Conservation (phyloP, 2,797 vertebrate species). For the Euthynnus affinis region DNA sequence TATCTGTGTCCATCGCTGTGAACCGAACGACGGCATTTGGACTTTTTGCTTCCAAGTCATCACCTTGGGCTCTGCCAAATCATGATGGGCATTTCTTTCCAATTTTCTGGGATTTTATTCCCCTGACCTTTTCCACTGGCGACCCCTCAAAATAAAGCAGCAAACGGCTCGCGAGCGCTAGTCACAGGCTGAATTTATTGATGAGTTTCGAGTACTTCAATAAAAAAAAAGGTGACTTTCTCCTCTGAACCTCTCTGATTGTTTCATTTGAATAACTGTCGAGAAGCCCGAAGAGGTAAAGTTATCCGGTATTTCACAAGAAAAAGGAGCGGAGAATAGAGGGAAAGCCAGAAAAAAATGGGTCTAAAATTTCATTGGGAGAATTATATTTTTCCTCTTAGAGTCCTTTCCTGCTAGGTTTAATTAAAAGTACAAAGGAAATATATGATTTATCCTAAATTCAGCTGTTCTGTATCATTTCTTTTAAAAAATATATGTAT, state of each 20-base stretch:
- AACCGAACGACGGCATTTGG: no score
- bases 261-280: constrained; percentile 5
- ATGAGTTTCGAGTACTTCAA: neutral
- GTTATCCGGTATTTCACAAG: neutral
- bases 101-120: neutral
- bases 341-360: neutral
- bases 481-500: neutral
- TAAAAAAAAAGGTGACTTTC: neutral
- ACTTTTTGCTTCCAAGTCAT: neutral
- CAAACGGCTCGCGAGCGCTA: no score
- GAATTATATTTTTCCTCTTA: neutral
- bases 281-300: neutral
- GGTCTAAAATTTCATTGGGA: neutral
- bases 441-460: neutral
- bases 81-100: neutral
- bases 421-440: constrained; percentile 13
- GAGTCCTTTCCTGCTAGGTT: neutral
- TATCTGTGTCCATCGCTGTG: no score
- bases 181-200: neutral
- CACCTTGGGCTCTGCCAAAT: neutral
- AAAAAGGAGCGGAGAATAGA: no score
- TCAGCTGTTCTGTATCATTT: neutral
- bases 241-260: neutral
- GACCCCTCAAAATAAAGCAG: no score
- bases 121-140: no score